Evolutionary conservation across 35 echinoderm and acorn worm species (phyloP), one percentile per base, ranked within the genome.

Genomic region (Ophioderma brevispina): DNA sequence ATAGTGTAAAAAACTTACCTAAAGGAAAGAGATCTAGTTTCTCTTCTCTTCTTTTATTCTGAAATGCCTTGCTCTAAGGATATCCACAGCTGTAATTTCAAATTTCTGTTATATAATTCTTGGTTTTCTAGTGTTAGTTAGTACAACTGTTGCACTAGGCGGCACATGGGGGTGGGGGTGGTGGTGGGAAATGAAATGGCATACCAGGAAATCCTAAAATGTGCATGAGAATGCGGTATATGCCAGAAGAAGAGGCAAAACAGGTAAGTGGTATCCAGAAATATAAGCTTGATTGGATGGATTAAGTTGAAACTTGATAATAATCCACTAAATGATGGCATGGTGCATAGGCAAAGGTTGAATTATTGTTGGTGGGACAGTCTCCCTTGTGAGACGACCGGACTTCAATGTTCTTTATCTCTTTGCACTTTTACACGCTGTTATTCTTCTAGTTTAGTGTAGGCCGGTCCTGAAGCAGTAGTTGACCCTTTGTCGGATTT

Each of bases 21-120:
- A 93, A 85, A 15, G 97, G 94, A 89, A 95, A 99, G 39, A 99
- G 85, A 89, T 95, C 97, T 42, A 89, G 84, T 80, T 85, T 91
- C 59, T 77, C 50, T 33, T 91, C 85, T 75, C 95, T n/a, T n/a
- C n/a, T 94, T 77, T 92, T 87, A 35, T 43, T 49, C 82, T 94
- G 96, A 76, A 92, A 87, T 43, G 78, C 42, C 28, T 89, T n/a
- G n/a, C 85, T 38, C 92, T 75, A 75, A 98, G 82, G 79, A 32
- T 87, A 84, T 98, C 96, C 85, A 98, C 86, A 86, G 84, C 89
- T 55, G 32, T 21, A 50, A 89, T 70, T 76, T 84, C 76, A 36
- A 91, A 40, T 33, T 91, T 91, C 36, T 83, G 82, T 55, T 78
- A 94, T 40, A 95, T 39, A 37, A 86, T 78, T 70, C 84, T 91